phyloP scores from a whole-genome alignment of 2,113 vertebrate genomes.

The Tenrec ecaudatus region DNA sequence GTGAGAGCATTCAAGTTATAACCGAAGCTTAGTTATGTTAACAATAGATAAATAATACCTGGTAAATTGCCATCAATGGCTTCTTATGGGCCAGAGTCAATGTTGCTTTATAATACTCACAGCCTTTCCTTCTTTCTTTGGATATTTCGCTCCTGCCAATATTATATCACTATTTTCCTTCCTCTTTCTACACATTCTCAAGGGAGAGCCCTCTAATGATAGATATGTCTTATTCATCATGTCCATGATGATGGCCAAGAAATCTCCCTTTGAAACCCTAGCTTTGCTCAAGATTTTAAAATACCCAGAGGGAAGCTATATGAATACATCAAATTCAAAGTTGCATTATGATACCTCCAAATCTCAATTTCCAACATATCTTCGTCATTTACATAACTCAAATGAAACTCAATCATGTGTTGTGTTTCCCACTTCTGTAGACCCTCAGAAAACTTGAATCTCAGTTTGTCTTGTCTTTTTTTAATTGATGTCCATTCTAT shows the following conservation, averaged over 20 bases:
- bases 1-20: slow-evolving; percentile 10
- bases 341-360: not conserved
- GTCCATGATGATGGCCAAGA: not conserved
- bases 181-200: not conserved
- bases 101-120: not conserved
- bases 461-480: not conserved
- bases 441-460: not conserved
- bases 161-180: not conserved
- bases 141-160: not conserved
- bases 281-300: not conserved
- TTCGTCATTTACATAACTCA: not conserved
- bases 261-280: not conserved
- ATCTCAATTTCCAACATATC: not conserved
- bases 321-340: not conserved
- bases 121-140: not conserved
- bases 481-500: not conserved
- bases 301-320: not conserved
- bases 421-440: not conserved
- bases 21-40: not conserved
- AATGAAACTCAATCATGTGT: not conserved
- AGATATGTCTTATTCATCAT: not conserved
- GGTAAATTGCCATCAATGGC: not conserved
- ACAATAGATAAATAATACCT: not conserved
- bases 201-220: no score
- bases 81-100: not conserved